Conservation (phyloP, 2,797 vertebrate species). For the Brachymystax lenok region DNA sequence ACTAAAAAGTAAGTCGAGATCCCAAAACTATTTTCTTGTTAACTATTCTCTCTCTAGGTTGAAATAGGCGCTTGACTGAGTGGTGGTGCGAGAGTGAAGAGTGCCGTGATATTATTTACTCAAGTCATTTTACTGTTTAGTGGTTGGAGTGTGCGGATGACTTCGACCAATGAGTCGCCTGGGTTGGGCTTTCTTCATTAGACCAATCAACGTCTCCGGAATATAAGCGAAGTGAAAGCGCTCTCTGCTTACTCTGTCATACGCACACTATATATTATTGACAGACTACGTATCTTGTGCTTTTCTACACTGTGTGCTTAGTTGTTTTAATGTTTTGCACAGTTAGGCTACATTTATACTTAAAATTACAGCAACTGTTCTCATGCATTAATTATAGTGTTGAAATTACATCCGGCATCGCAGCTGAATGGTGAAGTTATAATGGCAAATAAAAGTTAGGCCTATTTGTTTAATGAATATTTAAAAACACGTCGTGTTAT, state of each 20-base stretch:
- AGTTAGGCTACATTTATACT: background rate
- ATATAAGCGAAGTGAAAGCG: conserved; percentile 42
- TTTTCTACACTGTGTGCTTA: conserved; percentile 18
- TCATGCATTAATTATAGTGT: no score
- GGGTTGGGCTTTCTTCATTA: conserved; percentile 70
- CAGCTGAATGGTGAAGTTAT: no score
- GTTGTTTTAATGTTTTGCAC: background rate
- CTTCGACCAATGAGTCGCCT: conserved; percentile 71
- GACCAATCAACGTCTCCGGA: conserved; percentile 65
- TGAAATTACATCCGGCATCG: no score
- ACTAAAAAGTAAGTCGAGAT: conserved; percentile 16
- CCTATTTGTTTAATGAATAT: no score
- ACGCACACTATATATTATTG: conserved; percentile 53
- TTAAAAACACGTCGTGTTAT: no score
- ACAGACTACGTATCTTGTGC: conserved; percentile 46
- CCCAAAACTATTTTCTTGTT: conserved; percentile 17
- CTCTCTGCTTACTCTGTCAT: conserved; percentile 14
- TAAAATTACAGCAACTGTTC: background rate
- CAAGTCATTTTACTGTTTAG: conserved; percentile 77
- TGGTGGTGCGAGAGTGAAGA: conserved; percentile 56
- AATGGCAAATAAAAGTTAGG: no score
- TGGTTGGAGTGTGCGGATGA: conserved; percentile 67
- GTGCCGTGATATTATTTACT: conserved; percentile 78
- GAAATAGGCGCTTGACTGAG: conserved; percentile 56
- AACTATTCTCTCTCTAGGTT: conserved; percentile 10